Percentiles rank a stretch among this genome's conserved stretches.
phyloP scores from a whole-genome alignment of 2,113 vertebrate species.

The Thalassarche chlororhynchos region DNA sequence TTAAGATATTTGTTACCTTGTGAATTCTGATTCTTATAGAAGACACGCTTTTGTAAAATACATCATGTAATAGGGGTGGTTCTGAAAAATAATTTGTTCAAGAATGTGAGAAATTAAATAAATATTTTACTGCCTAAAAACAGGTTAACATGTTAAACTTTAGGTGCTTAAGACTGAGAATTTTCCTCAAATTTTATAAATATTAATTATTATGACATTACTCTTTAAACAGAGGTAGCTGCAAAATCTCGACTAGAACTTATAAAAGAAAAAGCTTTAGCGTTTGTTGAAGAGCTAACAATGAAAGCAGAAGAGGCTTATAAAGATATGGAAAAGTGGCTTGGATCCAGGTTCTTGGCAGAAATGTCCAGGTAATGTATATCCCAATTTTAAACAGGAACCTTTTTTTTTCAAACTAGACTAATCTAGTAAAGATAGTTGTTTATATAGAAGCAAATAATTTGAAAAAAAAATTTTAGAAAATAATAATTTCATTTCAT shows the following conservation, averaged over 20 bases:
- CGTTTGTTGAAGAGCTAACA: constrained; percentile 74
- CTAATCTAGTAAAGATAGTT: not conserved
- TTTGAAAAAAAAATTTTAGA: not conserved
- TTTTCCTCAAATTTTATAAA: not conserved
- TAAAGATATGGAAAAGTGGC: constrained; percentile 81
- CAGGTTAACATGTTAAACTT: not conserved
- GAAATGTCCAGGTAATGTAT: constrained; percentile 86
- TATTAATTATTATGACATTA: not conserved
- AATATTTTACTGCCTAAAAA: not conserved
- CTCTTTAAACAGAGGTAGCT: constrained; percentile 73
- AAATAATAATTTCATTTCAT: not conserved
- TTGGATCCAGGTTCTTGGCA: constrained; percentile 77
- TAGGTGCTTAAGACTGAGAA: not conserved
- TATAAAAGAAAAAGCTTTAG: constrained; percentile 81
- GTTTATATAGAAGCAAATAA: not conserved
- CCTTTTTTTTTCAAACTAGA: not conserved
- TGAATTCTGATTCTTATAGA: not conserved
- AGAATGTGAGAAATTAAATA: not conserved
- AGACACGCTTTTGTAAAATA: not conserved
- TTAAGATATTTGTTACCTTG: not conserved
- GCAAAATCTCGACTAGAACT: constrained; percentile 79
- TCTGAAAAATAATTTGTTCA: not conserved
- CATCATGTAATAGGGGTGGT: not conserved
- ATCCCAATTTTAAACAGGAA: not conserved
- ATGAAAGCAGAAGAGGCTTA: constrained; percentile 73